phyloP scores from a whole-genome alignment of 2,888 invertebrate species.

The Acleris emargana region DNA sequence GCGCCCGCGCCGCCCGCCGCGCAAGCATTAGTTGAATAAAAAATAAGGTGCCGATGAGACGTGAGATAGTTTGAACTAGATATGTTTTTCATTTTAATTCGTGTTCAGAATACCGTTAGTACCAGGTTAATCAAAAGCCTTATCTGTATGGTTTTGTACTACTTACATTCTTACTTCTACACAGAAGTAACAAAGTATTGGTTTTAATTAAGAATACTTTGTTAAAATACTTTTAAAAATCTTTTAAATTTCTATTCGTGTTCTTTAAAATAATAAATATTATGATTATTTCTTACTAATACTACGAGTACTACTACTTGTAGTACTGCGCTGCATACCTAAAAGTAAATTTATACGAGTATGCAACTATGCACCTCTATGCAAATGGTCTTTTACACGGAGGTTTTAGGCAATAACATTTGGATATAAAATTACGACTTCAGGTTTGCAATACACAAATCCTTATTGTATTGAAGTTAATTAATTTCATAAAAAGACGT shows the following conservation, averaged over 20 bases:
- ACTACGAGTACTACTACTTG: too few relatives aligned
- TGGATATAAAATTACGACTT: neutral
- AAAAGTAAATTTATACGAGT: too few relatives aligned
- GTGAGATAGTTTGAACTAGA: conserved; percentile 68
- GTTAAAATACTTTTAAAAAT: too few relatives aligned
- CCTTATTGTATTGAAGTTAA: conserved; percentile 27
- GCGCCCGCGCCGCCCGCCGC: conserved; percentile 57
- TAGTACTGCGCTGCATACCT: too few relatives aligned
- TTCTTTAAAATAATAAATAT: too few relatives aligned
- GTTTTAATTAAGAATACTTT: too few relatives aligned
- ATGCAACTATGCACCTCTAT: too few relatives aligned
- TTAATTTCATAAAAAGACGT: conserved; percentile 16
- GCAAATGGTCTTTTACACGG: too few relatives aligned
- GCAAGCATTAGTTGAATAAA: conserved; percentile 71
- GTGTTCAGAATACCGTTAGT: conserved; percentile 15
- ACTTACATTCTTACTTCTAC: too few relatives aligned
- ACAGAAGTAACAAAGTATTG: too few relatives aligned
- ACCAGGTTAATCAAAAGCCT: neutral
- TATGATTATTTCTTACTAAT: too few relatives aligned
- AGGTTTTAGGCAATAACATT: neutral
- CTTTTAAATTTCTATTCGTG: too few relatives aligned
- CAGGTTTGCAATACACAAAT: conserved; percentile 20
- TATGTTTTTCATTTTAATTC: conserved; percentile 31
- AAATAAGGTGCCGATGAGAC: conserved; percentile 75
- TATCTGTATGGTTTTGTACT: neutral